phyloP scores from a whole-genome alignment of 2,113 vertebrate species.

The Chloebia gouldiae region DNA sequence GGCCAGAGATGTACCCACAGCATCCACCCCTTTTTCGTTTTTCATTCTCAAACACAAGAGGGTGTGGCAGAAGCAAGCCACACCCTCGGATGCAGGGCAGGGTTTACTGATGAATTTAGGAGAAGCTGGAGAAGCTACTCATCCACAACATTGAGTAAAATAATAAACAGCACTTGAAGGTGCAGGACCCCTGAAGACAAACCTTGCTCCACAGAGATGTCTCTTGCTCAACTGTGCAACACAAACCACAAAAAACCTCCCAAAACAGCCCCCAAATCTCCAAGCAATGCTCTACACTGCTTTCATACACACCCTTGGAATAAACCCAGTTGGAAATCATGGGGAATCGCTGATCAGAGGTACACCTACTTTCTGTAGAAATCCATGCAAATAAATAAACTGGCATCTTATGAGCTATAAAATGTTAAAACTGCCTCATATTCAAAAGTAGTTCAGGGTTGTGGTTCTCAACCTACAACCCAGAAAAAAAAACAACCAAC shows the following conservation, averaged over 20 bases:
- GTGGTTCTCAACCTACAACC: neutral
- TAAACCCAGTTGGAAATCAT: neutral
- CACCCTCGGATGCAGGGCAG: neutral
- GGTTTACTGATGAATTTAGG: neutral
- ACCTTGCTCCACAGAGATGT: neutral
- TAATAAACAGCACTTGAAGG: neutral
- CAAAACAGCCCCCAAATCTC: neutral
- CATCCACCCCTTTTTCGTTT: too few relatives aligned
- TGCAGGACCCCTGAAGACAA: neutral
- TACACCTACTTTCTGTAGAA: neutral
- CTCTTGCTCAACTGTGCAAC: neutral
- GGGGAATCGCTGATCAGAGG: neutral
- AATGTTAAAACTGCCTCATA: neutral
- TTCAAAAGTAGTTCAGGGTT: neutral
- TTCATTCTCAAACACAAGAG: neutral
- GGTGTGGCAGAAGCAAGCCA: neutral
- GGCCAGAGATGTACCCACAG: neutral
- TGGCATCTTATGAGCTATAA: neutral
- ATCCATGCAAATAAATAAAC: neutral
- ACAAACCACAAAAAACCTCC: neutral
- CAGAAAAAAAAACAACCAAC: neutral
- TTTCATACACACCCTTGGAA: neutral
- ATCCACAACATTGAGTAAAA: neutral
- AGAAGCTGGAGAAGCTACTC: neutral
- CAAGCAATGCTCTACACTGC: neutral